Percentiles rank a stretch among this genome's conserved stretches.
These are phyloP conservation scores for Battus philenor DNA, from an alignment of 1,140 invertebrate genomes.

Conservation along the genomic window DNA sequence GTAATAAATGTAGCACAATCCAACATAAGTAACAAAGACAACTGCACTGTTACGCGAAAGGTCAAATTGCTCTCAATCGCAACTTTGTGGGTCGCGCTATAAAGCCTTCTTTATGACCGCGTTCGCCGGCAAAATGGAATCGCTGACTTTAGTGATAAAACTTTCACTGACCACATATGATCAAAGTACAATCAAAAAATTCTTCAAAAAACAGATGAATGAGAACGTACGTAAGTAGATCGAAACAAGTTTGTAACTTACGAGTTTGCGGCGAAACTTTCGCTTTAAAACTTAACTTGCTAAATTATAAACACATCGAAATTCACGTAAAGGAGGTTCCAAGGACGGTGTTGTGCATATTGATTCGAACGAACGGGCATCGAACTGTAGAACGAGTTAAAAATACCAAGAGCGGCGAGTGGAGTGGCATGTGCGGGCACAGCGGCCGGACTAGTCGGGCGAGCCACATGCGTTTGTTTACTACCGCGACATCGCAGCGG, in stretches of 20 bases:
- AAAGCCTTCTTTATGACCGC: slow-evolving; percentile 48
- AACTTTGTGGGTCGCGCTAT: slow-evolving; percentile 46
- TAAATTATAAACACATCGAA: slow-evolving; percentile 38
- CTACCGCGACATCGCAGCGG: slow-evolving; percentile 53
- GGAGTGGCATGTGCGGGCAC: slow-evolving; percentile 63
- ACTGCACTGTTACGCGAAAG: slow-evolving; percentile 34
- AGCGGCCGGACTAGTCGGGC: slow-evolving; percentile 62
- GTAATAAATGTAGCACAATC: too few relatives aligned
- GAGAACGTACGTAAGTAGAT: slow-evolving; percentile 35
- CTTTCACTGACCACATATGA: slow-evolving; percentile 35
- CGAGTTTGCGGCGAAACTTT: slow-evolving; percentile 33
- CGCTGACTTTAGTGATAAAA: slow-evolving; percentile 35
- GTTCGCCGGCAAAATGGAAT: too few relatives aligned
- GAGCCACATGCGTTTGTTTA: slow-evolving; percentile 73
- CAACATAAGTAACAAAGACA: too few relatives aligned
- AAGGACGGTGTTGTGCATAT: slow-evolving; percentile 69
- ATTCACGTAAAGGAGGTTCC: slow-evolving; percentile 45
- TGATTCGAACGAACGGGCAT: slow-evolving; percentile 70
- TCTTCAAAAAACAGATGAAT: slow-evolving; percentile 31
- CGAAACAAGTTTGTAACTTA: slow-evolving; percentile 58
- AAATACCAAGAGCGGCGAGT: slow-evolving; percentile 59
- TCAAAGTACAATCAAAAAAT: slow-evolving; percentile 47
- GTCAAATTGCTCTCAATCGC: slow-evolving; percentile 44
- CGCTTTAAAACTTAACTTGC: slow-evolving; percentile 23
- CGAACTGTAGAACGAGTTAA: slow-evolving; percentile 72